Conservation (phyloP, 2,888 invertebrate genomes). For the Pyrgus malvae region DNA sequence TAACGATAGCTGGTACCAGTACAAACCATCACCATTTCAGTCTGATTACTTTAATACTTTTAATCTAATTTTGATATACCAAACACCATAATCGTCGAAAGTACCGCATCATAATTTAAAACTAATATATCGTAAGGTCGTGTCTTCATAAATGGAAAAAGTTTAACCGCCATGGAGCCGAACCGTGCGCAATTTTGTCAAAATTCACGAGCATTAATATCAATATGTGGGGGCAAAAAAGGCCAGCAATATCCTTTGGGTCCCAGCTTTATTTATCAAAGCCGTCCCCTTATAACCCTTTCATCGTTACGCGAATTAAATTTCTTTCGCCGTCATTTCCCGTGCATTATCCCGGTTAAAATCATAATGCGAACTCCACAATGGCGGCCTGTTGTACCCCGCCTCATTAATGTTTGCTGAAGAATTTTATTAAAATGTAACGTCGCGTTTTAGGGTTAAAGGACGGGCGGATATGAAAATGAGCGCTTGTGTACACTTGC, state of each 20-base stretch:
- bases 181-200: conserved; percentile 68
- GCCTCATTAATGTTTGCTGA: conserved; percentile 76
- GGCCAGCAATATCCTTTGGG: conserved; percentile 70
- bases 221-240: conserved; percentile 79
- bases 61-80: conserved; percentile 14
- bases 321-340: conserved; percentile 82
- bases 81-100: conserved; percentile 13
- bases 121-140: conserved; percentile 21
- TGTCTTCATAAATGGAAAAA: conserved; percentile 23
- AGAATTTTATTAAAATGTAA: conserved; percentile 80
- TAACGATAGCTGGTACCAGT: not conserved
- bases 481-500: conserved; percentile 24
- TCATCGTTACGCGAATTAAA: conserved; percentile 80
- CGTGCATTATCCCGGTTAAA: conserved; percentile 80
- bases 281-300: conserved; percentile 77
- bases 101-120: conserved; percentile 20
- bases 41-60: conserved; percentile 15
- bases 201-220: conserved; percentile 79
- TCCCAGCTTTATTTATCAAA: conserved; percentile 75
- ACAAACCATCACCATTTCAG: not conserved
- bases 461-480: conserved; percentile 30
- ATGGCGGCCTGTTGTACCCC: conserved; percentile 67
- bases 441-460: conserved; percentile 65
- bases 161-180: conserved; percentile 23
- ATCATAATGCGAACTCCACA: conserved; percentile 74